These are phyloP conservation scores for Anabas testudineus DNA, from an alignment of 2,797 vertebrate species.

Conservation along the genomic window DNA sequence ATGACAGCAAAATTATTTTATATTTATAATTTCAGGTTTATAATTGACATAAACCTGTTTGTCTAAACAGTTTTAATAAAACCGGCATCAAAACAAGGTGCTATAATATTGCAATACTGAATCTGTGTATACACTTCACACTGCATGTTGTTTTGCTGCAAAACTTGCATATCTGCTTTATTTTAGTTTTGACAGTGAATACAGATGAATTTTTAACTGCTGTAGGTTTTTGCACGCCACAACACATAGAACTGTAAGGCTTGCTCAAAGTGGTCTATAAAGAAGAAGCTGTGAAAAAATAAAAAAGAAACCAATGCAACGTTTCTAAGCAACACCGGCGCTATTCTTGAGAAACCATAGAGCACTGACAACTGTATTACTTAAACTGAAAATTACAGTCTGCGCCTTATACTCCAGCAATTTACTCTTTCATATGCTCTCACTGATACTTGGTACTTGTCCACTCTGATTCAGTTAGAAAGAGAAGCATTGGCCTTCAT, in stretches of 20 bases:
- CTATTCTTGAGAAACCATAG: conserved; percentile 53
- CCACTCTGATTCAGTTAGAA: conserved; percentile 29
- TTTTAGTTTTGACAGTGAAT: conserved; percentile 1
- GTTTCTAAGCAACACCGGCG: conserved; percentile 68
- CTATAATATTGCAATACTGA: not conserved
- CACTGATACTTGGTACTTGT: conserved; percentile 36
- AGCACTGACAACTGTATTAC: conserved; percentile 55
- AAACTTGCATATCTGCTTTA: not conserved
- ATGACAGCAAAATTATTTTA: not conserved
- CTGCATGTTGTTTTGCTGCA: not conserved
- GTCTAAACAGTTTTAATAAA: not conserved
- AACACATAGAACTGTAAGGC: conserved; percentile 10
- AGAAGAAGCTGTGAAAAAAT: conserved; percentile 26
- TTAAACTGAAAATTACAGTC: conserved; percentile 67
- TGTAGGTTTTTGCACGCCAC: conserved; percentile 5
- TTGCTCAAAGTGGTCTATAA: conserved; percentile 29
- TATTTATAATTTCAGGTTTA: not conserved
- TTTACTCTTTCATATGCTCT: conserved; percentile 52
- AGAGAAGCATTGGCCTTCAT: conserved; percentile 31
- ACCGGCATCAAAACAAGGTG: not conserved
- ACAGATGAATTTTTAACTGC: conserved; percentile 18
- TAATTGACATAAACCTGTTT: not conserved
- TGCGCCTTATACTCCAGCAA: conserved; percentile 56
- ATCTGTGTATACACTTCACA: not conserved
- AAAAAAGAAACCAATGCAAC: conserved; percentile 21